These are phyloP conservation scores for Hyposoter dolosus DNA, from an alignment of 2,888 invertebrate species.

Conservation along the genomic window DNA sequence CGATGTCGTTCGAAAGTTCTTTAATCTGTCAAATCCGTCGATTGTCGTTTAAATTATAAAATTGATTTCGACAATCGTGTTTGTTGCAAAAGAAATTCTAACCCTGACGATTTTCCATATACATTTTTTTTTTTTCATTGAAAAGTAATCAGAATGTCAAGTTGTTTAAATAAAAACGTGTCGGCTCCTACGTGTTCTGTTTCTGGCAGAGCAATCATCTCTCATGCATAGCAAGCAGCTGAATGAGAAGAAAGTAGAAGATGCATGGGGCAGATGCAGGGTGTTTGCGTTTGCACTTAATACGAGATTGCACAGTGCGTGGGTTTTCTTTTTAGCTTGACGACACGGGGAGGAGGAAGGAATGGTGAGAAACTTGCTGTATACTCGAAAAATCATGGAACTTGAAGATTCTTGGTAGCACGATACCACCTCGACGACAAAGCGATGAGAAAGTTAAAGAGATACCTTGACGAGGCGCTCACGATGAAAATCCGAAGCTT, in stretches of 20 bases:
- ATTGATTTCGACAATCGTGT: too few relatives aligned
- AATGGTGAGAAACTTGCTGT: neutral
- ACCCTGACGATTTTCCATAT: too few relatives aligned
- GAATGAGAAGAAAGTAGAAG: neutral
- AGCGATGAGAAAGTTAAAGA: constrained; percentile 25
- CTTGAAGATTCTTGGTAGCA: constrained; percentile 32
- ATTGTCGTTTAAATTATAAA: too few relatives aligned
- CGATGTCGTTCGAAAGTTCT: too few relatives aligned
- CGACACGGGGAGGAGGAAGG: neutral
- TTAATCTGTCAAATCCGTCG: too few relatives aligned
- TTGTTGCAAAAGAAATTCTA: too few relatives aligned
- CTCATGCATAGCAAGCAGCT: neutral
- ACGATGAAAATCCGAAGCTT: constrained; percentile 54
- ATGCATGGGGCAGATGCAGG: neutral
- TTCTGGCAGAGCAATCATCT: constrained; percentile 25
- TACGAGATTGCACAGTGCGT: constrained; percentile 40
- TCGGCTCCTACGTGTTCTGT: neutral
- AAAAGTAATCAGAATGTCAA: constrained; percentile 45
- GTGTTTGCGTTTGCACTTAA: constrained; percentile 18
- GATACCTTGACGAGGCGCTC: constrained; percentile 11
- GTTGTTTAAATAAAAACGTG: constrained; percentile 54
- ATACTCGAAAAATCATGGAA: constrained; percentile 16
- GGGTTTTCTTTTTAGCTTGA: constrained; percentile 22
- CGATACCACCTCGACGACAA: constrained; percentile 11
- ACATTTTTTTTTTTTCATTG: neutral